Evolutionary conservation across 2,797 vertebrate species (phyloP).

Genomic region (Crax fasciolata): DNA sequence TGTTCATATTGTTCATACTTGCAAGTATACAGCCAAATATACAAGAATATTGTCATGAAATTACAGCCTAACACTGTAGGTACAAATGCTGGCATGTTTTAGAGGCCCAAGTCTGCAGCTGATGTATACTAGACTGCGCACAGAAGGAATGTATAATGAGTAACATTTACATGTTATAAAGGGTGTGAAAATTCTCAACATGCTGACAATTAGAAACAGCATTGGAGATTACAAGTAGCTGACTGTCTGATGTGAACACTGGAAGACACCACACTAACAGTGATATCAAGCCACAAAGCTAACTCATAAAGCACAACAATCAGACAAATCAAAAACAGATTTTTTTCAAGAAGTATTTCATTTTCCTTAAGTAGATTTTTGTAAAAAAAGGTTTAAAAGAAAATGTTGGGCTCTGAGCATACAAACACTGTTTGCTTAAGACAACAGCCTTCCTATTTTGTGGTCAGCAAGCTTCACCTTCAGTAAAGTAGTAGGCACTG

Average conservation of each 20-base stretch:
- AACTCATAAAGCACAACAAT: not conserved
- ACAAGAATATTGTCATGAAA: not conserved
- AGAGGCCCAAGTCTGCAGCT: not conserved
- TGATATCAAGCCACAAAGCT: not conserved
- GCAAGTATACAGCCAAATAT: not conserved
- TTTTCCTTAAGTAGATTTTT: not conserved
- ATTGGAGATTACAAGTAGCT: not conserved
- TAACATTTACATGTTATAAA: not conserved
- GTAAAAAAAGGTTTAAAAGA: not conserved
- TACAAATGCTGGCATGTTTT: not conserved
- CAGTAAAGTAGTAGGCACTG: not conserved
- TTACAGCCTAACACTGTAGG: not conserved
- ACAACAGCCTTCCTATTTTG: not conserved
- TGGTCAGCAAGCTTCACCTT: not conserved
- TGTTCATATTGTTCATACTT: not conserved
- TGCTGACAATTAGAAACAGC: constrained; percentile 12
- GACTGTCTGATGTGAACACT: not conserved
- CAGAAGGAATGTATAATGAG: not conserved
- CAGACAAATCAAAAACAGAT: not conserved
- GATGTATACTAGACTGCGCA: not conserved
- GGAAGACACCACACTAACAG: not conserved
- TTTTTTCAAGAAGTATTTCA: not conserved
- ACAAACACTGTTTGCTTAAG: not conserved
- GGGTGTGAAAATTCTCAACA: constrained; percentile 14
- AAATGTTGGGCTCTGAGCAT: not conserved